These are phyloP conservation scores for Labrus mixtus DNA, from an alignment of 2,113 vertebrate species.

Conservation along the genomic window DNA sequence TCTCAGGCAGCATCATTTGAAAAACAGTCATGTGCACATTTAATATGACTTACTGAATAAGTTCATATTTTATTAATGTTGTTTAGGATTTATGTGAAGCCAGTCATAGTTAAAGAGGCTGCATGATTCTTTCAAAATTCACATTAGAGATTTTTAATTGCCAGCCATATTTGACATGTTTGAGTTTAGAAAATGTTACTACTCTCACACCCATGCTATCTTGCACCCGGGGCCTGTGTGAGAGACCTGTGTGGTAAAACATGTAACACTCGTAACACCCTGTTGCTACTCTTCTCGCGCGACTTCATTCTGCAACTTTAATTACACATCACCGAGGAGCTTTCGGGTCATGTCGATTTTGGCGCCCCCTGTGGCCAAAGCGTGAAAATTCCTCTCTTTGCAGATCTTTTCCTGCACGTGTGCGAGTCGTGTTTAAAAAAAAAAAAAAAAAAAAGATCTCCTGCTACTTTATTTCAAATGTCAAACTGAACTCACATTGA, in stretches of 20 bases:
- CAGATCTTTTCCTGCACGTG: too few species aligned
- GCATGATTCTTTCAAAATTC: background rate
- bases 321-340: too few species aligned
- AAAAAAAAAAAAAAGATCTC: too few species aligned
- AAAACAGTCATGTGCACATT: background rate
- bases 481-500: too few species aligned
- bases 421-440: too few species aligned
- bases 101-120: background rate
- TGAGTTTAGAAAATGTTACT: background rate
- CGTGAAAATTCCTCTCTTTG: too few species aligned
- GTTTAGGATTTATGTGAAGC: background rate
- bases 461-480: too few species aligned
- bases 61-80: background rate
- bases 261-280: too few species aligned
- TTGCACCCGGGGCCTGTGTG: background rate
- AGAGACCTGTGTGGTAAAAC: background rate
- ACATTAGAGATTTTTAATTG: background rate
- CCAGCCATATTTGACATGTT: background rate
- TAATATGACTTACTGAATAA: background rate
- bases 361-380: too few species aligned
- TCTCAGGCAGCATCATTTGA: background rate
- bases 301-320: too few species aligned
- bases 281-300: too few species aligned
- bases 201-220: background rate
- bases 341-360: too few species aligned